These are phyloP conservation scores for Ceyx margarethae DNA, from an alignment of 2,113 vertebrate species.

Conservation along the genomic window DNA sequence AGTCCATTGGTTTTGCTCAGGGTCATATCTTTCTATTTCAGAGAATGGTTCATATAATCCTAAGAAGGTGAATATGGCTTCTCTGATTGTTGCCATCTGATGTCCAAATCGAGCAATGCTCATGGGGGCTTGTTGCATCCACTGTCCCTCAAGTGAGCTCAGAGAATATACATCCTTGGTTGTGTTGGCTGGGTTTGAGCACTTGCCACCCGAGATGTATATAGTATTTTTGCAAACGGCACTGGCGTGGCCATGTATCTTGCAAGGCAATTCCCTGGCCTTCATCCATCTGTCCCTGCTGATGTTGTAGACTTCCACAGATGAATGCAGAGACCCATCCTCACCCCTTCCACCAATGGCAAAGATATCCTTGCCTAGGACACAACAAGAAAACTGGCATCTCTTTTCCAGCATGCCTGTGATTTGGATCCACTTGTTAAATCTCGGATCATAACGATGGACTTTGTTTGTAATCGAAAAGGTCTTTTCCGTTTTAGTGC, in stretches of 20 bases:
- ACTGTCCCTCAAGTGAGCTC: slow-evolving; percentile 61
- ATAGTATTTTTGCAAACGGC: slow-evolving; percentile 75
- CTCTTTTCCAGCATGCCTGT: slow-evolving; percentile 83
- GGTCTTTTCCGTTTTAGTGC: neutral
- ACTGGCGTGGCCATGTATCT: slow-evolving; percentile 85
- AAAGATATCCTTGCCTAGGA: slow-evolving; percentile 78
- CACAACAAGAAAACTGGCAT: slow-evolving; percentile 86
- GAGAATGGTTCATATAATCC: slow-evolving; percentile 93
- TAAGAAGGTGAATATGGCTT: slow-evolving; percentile 88
- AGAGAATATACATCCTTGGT: slow-evolving; percentile 82
- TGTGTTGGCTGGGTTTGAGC: slow-evolving; percentile 62
- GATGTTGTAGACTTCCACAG: slow-evolving; percentile 88
- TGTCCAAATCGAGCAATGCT: slow-evolving; percentile 89
- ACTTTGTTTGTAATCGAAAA: slow-evolving; percentile 76
- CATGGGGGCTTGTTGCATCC: slow-evolving; percentile 86
- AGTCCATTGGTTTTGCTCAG: slow-evolving; percentile 84
- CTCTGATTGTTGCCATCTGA: slow-evolving; percentile 83
- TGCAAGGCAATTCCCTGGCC: slow-evolving; percentile 72
- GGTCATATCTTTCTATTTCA: slow-evolving; percentile 89
- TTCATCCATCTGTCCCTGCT: slow-evolving; percentile 80
- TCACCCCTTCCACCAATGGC: slow-evolving; percentile 82
- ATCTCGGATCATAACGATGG: slow-evolving; percentile 90
- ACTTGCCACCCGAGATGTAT: slow-evolving; percentile 88
- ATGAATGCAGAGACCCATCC: slow-evolving; percentile 66
- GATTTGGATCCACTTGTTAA: slow-evolving; percentile 80